Base-by-base conservation (phyloP, 1,140 invertebrate genomes). In the Drosophila navojoa region DNA sequence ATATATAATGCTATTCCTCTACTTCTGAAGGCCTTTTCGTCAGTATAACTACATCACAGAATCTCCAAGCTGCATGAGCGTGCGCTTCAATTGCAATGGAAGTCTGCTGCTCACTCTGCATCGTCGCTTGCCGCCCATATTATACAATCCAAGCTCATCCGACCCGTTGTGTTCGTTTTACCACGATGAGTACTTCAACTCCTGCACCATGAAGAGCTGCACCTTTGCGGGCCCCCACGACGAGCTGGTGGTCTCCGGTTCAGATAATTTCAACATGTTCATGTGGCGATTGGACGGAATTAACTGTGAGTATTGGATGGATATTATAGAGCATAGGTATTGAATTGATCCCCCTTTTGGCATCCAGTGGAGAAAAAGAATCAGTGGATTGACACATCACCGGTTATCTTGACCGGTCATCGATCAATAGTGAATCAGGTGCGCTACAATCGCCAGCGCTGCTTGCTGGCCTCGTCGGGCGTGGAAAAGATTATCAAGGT, bases 361-460 rank as follows among this genome's bases (percentile, higher is more conserved):
- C 4, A 13, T 69, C 9, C 60, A 93, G 93, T 91, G 79, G 75
- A 89, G n/a, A 53, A 73, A 29, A 86, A 68, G 54, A 81, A 92
- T 53, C 93, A 93, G 50, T 94, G 94, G 93, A 94, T 96, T 6
- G 93, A 94, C 69, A 93, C 94, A 44, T 95, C 97, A 2, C 97
- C 98, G 77, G 94, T 98, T 86, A 95, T 98, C 11, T 91, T 99
- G 2, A 95, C 94, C 71, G 98, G 98, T 0, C 98, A 99, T 92
- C 94, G 98, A 62, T 99, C 98, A 0, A 98, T 99, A 75, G 98
- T 99, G 0, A 99, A 99, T 93, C 98, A 99, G 94, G 98, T 99
- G 42, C 94, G 98, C 5, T 99, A 97, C 86, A 98, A 98, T 92
- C 94, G 94, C 40, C 93, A 96, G 19, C 97, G 96, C 90, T 96